Conservation (phyloP, 2,797 vertebrate genomes). For the Falco berigora region DNA sequence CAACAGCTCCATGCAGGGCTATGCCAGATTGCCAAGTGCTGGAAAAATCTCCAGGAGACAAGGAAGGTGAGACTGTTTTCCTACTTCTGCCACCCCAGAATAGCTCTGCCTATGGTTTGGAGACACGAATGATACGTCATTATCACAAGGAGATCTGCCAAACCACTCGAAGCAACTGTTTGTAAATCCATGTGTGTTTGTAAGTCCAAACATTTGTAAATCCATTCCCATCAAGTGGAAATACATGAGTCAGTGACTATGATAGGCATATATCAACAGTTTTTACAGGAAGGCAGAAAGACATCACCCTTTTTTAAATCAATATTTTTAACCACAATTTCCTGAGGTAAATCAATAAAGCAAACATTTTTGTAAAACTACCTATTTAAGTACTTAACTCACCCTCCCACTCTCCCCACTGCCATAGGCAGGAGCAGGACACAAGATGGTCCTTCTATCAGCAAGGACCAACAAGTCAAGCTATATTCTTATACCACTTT, state of each 20-base stretch:
- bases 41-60: background rate
- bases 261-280: background rate
- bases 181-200: background rate
- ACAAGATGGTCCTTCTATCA: background rate
- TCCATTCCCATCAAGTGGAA: background rate
- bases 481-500: background rate
- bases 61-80: background rate
- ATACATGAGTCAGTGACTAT: background rate
- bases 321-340: background rate
- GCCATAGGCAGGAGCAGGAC: background rate
- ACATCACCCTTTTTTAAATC: background rate
- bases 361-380: background rate
- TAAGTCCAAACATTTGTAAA: background rate
- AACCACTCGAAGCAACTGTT: background rate
- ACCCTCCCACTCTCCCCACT: background rate
- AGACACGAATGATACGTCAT: background rate
- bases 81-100: background rate
- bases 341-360: background rate
- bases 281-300: background rate
- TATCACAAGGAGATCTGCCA: background rate
- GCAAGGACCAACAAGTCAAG: background rate
- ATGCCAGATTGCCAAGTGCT: background rate
- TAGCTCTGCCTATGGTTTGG: background rate
- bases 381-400: background rate
- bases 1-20: accelerated